Evolutionary conservation across 2,888 invertebrate genomes (phyloP).

Genomic region (Argyra leucocephala): DNA sequence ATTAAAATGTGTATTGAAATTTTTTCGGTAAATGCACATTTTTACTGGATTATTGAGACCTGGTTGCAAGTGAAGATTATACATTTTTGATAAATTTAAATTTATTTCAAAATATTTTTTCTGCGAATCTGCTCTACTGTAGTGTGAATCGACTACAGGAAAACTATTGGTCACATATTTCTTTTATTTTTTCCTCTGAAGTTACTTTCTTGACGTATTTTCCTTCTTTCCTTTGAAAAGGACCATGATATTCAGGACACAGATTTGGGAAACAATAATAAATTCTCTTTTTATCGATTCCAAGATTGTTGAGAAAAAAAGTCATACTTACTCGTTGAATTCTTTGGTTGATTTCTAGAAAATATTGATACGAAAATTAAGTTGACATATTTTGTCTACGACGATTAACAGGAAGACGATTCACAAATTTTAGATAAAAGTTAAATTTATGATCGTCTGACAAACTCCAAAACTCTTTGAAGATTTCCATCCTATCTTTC

Average conservation of each 20-base stretch:
- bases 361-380: neutral
- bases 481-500: neutral
- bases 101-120: neutral
- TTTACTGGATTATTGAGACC: neutral
- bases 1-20: neutral
- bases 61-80: neutral
- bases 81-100: neutral
- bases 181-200: neutral
- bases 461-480: too few species aligned
- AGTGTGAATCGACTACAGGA: neutral
- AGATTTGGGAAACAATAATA: neutral
- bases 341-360: neutral
- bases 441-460: too few species aligned
- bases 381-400: neutral
- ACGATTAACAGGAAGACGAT: neutral
- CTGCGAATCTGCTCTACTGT: neutral
- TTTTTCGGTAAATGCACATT: neutral
- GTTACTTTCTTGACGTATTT: neutral
- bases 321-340: neutral
- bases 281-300: neutral
- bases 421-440: too few species aligned
- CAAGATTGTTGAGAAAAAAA: neutral
- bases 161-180: neutral
- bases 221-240: neutral
- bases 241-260: neutral